These are phyloP conservation scores for Pyxicephalus adspersus DNA, from an alignment of 2,113 vertebrate species.

Conservation along the genomic window DNA sequence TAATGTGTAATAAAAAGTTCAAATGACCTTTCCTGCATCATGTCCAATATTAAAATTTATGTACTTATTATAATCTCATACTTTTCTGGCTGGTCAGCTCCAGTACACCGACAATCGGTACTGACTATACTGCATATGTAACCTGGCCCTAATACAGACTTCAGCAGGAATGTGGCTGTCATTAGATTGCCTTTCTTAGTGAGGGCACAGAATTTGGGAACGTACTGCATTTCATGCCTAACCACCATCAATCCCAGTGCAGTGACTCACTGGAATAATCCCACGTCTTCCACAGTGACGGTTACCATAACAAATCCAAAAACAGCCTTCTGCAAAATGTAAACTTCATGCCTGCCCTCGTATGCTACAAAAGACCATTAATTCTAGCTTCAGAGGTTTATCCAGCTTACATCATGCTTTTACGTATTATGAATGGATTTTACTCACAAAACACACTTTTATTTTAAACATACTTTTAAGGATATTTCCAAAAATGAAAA, in stretches of 20 bases:
- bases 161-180: background rate
- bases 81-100: no score
- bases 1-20: no score
- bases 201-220: background rate
- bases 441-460: no score
- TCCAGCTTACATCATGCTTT: background rate
- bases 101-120: no score
- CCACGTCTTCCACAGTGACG: slow-evolving; percentile 31
- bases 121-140: no score
- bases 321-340: slow-evolving; percentile 35
- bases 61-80: no score
- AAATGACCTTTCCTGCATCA: no score
- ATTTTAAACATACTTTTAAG: no score
- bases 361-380: background rate
- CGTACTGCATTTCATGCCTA: background rate
- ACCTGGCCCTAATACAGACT: no score
- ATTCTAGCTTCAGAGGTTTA: background rate
- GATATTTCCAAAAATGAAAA: no score
- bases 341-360: slow-evolving; percentile 18
- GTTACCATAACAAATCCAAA: slow-evolving; percentile 44
- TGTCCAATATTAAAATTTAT: no score
- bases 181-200: background rate
- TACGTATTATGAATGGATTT: no score
- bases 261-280: slow-evolving; percentile 45
- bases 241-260: background rate